These are phyloP conservation scores for Tringa solitaria DNA, from an alignment of 2,113 vertebrate genomes.

Conservation along the genomic window DNA sequence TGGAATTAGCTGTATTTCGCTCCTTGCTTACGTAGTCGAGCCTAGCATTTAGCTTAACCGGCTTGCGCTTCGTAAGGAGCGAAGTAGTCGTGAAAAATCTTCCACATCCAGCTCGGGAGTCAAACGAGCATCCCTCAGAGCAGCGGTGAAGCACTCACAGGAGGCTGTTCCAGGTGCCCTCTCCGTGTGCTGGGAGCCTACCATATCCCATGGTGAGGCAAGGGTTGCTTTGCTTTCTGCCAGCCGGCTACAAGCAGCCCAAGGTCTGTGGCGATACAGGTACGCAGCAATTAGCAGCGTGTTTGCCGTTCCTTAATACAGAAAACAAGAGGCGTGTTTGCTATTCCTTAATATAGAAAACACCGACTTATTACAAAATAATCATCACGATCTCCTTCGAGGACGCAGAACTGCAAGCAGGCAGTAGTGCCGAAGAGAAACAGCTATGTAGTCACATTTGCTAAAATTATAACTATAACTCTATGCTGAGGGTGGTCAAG, in stretches of 20 bases:
- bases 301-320: not conserved
- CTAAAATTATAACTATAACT: not conserved
- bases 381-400: accelerated
- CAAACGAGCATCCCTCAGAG: not conserved
- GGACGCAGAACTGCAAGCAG: not conserved
- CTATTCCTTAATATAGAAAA: not conserved
- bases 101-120: not conserved
- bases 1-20: not conserved
- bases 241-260: not conserved
- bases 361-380: not conserved
- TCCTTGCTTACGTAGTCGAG: not conserved
- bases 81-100: accelerated
- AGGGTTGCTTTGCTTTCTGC: not conserved
- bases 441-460: not conserved
- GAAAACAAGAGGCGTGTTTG: not conserved
- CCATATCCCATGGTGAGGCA: accelerated
- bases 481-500: accelerated
- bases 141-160: accelerated
- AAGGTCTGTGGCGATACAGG: no score
- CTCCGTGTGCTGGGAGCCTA: accelerated
- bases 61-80: not conserved
- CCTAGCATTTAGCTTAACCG: not conserved
- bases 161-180: not conserved
- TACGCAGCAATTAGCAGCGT: not conserved
- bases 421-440: not conserved